These are phyloP conservation scores for Melipona quadrifasciata DNA, from an alignment of 1,140 invertebrate genomes.

Conservation along the genomic window DNA sequence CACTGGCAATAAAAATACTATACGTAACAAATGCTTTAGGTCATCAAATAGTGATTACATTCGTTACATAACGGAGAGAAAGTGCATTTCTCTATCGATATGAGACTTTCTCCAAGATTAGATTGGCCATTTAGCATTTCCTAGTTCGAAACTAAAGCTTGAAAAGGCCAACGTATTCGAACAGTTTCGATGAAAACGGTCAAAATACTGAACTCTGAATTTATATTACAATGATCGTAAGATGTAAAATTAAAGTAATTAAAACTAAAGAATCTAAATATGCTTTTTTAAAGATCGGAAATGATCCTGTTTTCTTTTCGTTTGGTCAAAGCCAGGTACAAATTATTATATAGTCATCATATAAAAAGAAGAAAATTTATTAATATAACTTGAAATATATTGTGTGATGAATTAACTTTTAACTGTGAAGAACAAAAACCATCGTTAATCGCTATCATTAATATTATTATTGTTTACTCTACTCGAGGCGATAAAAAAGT, in stretches of 20 bases:
- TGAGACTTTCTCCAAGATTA: constrained; percentile 18
- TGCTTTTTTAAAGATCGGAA: background rate
- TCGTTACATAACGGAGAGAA: constrained; percentile 15
- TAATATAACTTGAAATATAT: background rate
- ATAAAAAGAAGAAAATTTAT: background rate
- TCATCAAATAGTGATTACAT: constrained; percentile 9
- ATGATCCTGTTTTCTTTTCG: background rate
- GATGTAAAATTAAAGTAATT: background rate
- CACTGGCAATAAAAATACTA: background rate
- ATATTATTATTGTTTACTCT: no score
- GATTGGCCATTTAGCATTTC: background rate
- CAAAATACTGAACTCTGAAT: background rate
- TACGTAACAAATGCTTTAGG: constrained; percentile 25
- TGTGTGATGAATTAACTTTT: background rate
- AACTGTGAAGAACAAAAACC: background rate
- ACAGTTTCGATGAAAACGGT: background rate
- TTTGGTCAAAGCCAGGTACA: background rate
- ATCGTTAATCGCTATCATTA: no score
- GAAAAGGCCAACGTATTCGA: background rate
- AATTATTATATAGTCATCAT: background rate
- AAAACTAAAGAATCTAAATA: background rate
- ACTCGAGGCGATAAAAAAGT: background rate
- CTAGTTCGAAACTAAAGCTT: background rate
- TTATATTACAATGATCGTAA: background rate
- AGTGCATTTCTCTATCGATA: constrained; percentile 38